Evolutionary conservation across 2,113 vertebrate species (phyloP).

Genomic region (Lota lota): DNA sequence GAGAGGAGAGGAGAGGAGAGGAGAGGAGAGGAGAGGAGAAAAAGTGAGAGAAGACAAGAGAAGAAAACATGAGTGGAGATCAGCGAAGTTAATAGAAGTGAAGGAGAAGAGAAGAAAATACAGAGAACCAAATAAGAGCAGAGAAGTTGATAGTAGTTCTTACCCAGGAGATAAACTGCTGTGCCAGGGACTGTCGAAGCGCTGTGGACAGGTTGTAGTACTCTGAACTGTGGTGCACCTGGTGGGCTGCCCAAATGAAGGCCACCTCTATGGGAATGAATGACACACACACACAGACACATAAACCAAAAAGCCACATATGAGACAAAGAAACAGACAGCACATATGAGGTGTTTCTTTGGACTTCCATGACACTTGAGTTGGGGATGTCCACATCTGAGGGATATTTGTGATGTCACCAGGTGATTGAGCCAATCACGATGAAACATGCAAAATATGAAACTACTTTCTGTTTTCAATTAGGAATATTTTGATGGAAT

Average conservation of each 20-base stretch:
- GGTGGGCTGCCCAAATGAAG: constrained; percentile 90
- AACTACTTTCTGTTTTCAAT: too few species aligned
- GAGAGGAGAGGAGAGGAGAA: too few species aligned
- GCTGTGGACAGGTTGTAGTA: constrained; percentile 90
- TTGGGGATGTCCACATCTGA: too few species aligned
- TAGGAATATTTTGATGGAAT: too few species aligned
- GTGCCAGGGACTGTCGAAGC: constrained; percentile 83
- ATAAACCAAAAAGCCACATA: neutral
- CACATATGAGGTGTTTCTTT: too few species aligned
- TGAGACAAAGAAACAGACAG: too few species aligned
- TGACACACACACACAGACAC: constrained; percentile 10
- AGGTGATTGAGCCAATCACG: too few species aligned
- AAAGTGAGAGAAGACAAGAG: neutral
- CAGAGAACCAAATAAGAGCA: neutral
- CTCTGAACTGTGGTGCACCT: constrained; percentile 93
- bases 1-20: neutral
- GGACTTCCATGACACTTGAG: too few species aligned
- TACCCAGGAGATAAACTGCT: constrained; percentile 89
- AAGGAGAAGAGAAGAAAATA: neutral
- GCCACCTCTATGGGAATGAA: constrained; percentile 79
- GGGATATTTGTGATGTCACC: too few species aligned
- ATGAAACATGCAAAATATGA: too few species aligned
- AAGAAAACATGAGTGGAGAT: neutral
- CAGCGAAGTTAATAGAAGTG: neutral
- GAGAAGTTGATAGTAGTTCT: constrained; percentile 41